Evolutionary conservation across 92 coral and sea anemone genomes (phyloP), one percentile per base, ranked within the genome.

Genomic region (Umimayanthus kanabou): DNA sequence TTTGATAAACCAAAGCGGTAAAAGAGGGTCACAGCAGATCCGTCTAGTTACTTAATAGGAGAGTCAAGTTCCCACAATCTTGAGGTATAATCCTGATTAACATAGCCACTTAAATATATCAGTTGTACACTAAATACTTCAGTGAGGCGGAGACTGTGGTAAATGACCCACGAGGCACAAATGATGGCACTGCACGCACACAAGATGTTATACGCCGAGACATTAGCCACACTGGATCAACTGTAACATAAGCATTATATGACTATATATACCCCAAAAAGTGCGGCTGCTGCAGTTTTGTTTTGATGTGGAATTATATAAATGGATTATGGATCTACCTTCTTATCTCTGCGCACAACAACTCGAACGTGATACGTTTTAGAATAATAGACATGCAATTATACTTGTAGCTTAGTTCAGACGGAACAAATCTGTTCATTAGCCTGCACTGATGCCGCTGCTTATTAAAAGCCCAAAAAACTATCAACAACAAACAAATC

Each of bases 121-220:
- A 78, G 37, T 45, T 50, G 7, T 45, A n/a, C 8, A 43, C 66
- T 78, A 78, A 78, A 45, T 78, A 53, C 61, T 78, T 49, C 82
- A 78, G 61, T 26, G 26, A 53, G 82, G 82, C 82, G 82, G 81
- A 78, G 82, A n/a, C 82, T 4, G 22, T 30, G 20, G 66, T 29
- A 16, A 78, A 78, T 76, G 23, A 25, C 16, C 82, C 61, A 22
- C 18, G 39, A 76, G 37, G 22, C 64, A 28, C 45, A 25, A 74
- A 74, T 39, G 40, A 49, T 7, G 39, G 3, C 20, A 26, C 16
- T 4, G 82, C 61, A 47, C n/a, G 14, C 40, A 3, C 40, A 28
- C 45, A 30, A 9, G 37, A 14, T 78, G 82, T 28, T 42, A 11
- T 29, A 29, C 40, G 2, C 37, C 37, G 37, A 28, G 42, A 72